phyloP scores from a whole-genome alignment of 2,113 vertebrate species.

The Dicrurus megarhynchus region DNA sequence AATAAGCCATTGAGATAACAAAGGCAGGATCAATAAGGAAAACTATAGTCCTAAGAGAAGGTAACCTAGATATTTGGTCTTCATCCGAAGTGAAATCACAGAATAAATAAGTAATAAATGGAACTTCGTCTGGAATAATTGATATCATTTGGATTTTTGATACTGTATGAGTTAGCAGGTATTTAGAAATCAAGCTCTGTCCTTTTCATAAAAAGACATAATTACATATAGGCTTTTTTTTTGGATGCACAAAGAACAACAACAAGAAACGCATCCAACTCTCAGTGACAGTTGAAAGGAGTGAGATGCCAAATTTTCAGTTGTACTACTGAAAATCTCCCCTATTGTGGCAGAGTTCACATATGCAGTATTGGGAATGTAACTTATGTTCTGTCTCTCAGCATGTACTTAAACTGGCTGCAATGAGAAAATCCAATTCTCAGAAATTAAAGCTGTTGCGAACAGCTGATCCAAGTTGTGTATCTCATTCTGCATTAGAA shows the following conservation, averaged over 20 bases:
- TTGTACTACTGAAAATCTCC: not conserved
- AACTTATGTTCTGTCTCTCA: not conserved
- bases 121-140: not conserved
- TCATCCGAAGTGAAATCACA: not conserved
- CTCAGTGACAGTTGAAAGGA: not conserved
- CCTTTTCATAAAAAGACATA: not conserved
- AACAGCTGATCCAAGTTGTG: not conserved
- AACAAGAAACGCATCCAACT: not conserved
- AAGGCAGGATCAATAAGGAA: not conserved
- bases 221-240: not conserved
- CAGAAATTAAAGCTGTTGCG: not conserved
- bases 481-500: not conserved
- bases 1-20: slow-evolving; percentile 17
- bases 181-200: not conserved
- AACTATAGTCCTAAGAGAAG: not conserved
- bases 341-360: not conserved
- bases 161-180: not conserved
- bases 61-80: not conserved
- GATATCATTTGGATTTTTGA: not conserved
- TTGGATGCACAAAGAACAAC: not conserved
- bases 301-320: not conserved
- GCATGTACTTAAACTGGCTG: not conserved
- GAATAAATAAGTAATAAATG: not conserved
- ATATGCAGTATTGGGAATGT: not conserved
- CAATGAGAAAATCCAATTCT: not conserved